Evolutionary conservation across 1,140 invertebrate species (phyloP), one percentile per base, ranked within the genome.

Genomic region (Theocolax elegans): DNA sequence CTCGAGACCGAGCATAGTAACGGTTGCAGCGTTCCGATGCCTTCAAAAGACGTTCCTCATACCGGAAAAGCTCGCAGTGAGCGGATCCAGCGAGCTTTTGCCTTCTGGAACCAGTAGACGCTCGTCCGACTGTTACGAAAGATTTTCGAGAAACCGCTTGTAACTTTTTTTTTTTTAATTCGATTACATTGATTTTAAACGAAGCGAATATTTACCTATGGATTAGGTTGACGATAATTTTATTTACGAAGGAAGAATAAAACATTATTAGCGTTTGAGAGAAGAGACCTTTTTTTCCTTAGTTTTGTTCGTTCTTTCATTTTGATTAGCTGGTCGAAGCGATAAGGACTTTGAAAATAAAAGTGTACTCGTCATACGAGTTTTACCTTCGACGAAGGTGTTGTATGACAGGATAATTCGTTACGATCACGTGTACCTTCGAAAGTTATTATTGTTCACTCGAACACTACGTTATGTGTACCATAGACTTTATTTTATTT

Each of bases 21-120:
- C 13, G 46, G 46, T 7, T n/a, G 40, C 7, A 23, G 9, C 12
- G 17, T 1, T 7, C 17, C 56, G n/a, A 1, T 23, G 9, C 4
- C 4, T 10, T 6, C 4, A 6, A 35, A 35, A 6, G 10, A 4
- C 4, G 31, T 35, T 48, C 71, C 0, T 23, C 69, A 13, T 0
- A 19, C n/a, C 15, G 58, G 67, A 13, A 81, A 84, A 67, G 72
- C 77, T 1, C 75, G 80, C 12, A 83, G 80, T 42, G 83, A 85
- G 12, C 79, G 78, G 46, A 79, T 85, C 54, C 82, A 84, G 27
- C 79, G 81, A 70, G 83, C 81, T 2, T 83, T 86, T 46, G 83
- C 79, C 7, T 86, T 85, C 73, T 86, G 85, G 85, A 86, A 86
- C 38, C 84, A 86, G 48, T 84, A 76, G 77, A 53, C n/a, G n/a